Evolutionary conservation across 2,888 invertebrate species (phyloP).

Genomic region (Pilophorus perplexus): DNA sequence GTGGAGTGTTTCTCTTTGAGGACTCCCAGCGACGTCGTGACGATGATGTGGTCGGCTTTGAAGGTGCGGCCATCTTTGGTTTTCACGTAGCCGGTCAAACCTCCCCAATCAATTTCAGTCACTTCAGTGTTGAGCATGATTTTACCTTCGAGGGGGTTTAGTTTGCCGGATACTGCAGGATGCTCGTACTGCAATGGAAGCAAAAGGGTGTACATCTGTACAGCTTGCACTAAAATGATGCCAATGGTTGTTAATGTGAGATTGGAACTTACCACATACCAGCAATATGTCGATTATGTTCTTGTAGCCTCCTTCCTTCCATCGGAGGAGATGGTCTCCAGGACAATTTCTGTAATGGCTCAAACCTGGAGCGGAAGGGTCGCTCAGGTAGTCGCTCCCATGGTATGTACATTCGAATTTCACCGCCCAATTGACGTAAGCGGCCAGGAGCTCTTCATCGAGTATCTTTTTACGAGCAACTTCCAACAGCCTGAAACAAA

Average conservation of each 20-base stretch:
- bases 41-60: constrained; percentile 63
- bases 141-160: constrained; percentile 29
- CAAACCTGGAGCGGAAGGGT: constrained; percentile 65
- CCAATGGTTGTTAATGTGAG: too few species aligned
- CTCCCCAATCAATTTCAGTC: constrained; percentile 48
- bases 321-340: constrained; percentile 68
- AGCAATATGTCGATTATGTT: constrained; percentile 66
- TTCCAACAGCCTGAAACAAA: constrained; percentile 11
- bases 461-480: constrained; percentile 11
- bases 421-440: constrained; percentile 62
- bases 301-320: constrained; percentile 70
- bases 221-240: too few species aligned
- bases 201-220: too few species aligned
- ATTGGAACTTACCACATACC: too few species aligned
- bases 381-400: constrained; percentile 64
- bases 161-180: background rate
- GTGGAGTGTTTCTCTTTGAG: constrained; percentile 60
- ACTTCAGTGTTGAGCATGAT: constrained; percentile 44
- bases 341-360: constrained; percentile 65
- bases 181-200: constrained; percentile 17
- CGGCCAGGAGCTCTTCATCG: constrained; percentile 44
- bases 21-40: constrained; percentile 67
- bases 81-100: constrained; percentile 56
- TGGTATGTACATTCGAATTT: constrained; percentile 57
- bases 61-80: constrained; percentile 60